A percentile compares a stretch with the other conserved stretches of the same genome.
Evolutionary conservation across 2,797 vertebrate genomes (phyloP).

Genomic region (Coreius guichenoti): DNA sequence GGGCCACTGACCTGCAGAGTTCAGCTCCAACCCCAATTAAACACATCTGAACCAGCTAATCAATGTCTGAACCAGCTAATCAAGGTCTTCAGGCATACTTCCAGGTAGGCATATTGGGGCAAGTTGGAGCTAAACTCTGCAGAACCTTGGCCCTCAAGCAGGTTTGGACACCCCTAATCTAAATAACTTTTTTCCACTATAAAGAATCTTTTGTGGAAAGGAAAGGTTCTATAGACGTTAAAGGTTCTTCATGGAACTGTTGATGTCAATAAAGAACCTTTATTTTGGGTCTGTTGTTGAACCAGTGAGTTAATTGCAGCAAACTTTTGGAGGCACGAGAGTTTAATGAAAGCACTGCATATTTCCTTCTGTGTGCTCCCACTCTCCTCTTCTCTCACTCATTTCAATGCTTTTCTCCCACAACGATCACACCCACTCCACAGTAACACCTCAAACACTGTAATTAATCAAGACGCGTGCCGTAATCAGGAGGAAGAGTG

Average conservation of each 20-base stretch:
- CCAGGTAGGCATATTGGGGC: not conserved
- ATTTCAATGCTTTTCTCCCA: slow-evolving; percentile 32
- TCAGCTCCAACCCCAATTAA: not conserved
- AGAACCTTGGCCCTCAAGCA: not conserved
- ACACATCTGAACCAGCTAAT: not conserved
- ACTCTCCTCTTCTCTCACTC: slow-evolving; percentile 27
- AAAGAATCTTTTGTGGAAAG: not conserved
- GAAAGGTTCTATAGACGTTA: not conserved
- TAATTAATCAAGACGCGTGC: slow-evolving; percentile 79
- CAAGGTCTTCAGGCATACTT: not conserved
- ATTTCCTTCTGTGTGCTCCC: slow-evolving; percentile 22
- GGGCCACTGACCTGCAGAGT: not conserved
- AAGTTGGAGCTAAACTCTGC: not conserved
- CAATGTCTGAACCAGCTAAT: not conserved
- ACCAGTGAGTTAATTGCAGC: not conserved
- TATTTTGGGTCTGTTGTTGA: not conserved
- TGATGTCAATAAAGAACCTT: not conserved
- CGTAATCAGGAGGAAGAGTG: slow-evolving; percentile 76
- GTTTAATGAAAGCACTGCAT: slow-evolving; percentile 12
- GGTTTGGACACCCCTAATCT: not conserved
- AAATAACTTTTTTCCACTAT: not conserved
- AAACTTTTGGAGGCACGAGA: slow-evolving; percentile 23
- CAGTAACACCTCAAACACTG: slow-evolving; percentile 71
- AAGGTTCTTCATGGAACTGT: not conserved
- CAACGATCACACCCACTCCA: slow-evolving; percentile 63